A percentile compares a stretch with the other conserved stretches of the same genome.
Evolutionary conservation across 2,888 invertebrate species (phyloP).

Genomic region (Ornithoptera alexandrae): DNA sequence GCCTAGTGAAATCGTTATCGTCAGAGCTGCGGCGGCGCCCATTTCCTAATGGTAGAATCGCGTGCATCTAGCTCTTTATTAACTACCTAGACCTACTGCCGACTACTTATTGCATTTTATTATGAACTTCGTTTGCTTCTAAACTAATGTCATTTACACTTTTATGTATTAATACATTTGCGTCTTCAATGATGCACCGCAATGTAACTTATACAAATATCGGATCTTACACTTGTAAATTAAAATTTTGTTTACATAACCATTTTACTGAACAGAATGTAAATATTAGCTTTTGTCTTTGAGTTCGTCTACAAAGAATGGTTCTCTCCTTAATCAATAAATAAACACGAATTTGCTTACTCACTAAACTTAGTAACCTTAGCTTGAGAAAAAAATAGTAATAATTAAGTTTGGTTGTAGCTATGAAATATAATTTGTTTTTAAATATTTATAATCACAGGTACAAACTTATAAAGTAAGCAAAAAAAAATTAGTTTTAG

Average conservation of each 20-base stretch:
- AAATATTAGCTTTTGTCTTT: background rate
- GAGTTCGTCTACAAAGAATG: background rate
- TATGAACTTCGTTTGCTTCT: constrained; percentile 34
- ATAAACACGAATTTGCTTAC: background rate
- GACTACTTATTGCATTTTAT: constrained; percentile 43
- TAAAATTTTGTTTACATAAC: background rate
- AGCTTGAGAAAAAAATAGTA: no score
- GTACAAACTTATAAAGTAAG: no score
- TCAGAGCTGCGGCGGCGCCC: constrained; percentile 65
- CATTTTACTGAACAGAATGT: background rate
- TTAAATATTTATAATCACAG: no score
- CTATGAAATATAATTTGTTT: no score
- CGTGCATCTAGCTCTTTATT: constrained; percentile 71
- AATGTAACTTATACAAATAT: background rate
- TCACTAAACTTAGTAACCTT: no score
- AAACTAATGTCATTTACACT: constrained; percentile 15
- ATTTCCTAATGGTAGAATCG: constrained; percentile 75
- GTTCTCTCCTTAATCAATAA: background rate
- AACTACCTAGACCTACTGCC: constrained; percentile 44
- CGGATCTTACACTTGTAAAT: background rate
- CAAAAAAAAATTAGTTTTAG: no score
- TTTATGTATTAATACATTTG: constrained; percentile 1
- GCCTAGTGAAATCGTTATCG: constrained; percentile 74
- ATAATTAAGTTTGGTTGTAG: no score
- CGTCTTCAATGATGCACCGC: background rate